Conservation (phyloP, 2,888 invertebrate species). For the Heliconius hortense region DNA sequence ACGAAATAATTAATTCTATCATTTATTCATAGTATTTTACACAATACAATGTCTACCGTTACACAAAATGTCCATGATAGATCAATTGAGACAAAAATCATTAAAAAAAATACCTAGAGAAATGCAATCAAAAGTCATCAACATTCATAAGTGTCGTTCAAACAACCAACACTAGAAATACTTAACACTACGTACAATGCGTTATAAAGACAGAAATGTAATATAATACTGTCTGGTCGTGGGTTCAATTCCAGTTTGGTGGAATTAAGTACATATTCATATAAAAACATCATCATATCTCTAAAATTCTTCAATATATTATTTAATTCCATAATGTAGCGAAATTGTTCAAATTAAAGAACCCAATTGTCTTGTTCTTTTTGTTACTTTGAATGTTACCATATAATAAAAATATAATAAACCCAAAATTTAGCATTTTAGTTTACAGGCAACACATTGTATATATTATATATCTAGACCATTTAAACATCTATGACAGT, state of each 20-base stretch:
- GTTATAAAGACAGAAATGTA: neutral
- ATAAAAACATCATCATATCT: no score
- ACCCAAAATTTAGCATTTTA: neutral
- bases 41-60: slow-evolving; percentile 60
- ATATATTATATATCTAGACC: neutral
- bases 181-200: slow-evolving; percentile 10
- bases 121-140: slow-evolving; percentile 27
- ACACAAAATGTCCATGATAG: slow-evolving; percentile 58
- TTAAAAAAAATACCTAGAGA: slow-evolving; percentile 23
- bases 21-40: slow-evolving; percentile 66
- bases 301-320: no score
- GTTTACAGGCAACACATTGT: neutral
- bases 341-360: no score
- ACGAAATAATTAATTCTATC: slow-evolving; percentile 48
- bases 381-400: no score
- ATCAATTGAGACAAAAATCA: slow-evolving; percentile 49
- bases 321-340: no score
- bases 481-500: slow-evolving; percentile 5
- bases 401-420: neutral
- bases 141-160: slow-evolving; percentile 1
- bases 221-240: neutral
- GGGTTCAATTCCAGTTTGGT: neutral
- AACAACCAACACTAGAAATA: neutral
- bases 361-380: no score
- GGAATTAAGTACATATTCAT: neutral